Conservation (phyloP, 1,140 invertebrate genomes). For the Octopus sinensis region DNA sequence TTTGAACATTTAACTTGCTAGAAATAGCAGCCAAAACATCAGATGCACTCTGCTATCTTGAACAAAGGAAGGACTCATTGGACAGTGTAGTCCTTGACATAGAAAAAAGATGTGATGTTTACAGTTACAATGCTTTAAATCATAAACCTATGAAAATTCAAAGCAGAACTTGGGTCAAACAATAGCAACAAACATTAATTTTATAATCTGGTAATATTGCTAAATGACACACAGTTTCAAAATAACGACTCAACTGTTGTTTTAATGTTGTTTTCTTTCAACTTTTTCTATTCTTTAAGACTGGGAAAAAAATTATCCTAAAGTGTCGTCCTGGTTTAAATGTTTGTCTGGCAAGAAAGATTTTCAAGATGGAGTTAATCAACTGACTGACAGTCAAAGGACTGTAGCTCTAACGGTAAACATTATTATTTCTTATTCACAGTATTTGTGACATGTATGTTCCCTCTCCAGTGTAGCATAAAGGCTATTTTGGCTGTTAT, state of each 20-base stretch:
- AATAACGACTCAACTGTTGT: not conserved
- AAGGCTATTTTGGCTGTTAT: no score
- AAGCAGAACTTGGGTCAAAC: not conserved
- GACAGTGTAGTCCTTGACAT: no score
- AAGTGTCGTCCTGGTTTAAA: slow-evolving; percentile 60
- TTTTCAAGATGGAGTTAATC: slow-evolving; percentile 52
- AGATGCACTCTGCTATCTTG: no score
- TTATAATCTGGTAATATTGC: not conserved
- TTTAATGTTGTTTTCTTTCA: not conserved
- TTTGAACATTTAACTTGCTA: no score
- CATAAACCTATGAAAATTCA: not conserved
- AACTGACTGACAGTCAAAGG: slow-evolving; percentile 26
- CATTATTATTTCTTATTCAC: no score
- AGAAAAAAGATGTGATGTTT: not conserved
- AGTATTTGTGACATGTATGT: no score
- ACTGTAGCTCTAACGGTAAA: slow-evolving; percentile 26
- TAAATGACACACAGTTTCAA: not conserved
- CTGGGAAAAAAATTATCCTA: slow-evolving; percentile 45
- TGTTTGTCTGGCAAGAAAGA: slow-evolving; percentile 59
- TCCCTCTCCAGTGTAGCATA: no score
- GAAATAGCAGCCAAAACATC: no score
- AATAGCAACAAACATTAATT: not conserved
- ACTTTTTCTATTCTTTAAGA: slow-evolving; percentile 15
- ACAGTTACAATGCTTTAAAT: not conserved
- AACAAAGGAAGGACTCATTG: no score